phyloP scores from a whole-genome alignment of 2,797 vertebrate genomes.

The Pelobates cultripes region DNA sequence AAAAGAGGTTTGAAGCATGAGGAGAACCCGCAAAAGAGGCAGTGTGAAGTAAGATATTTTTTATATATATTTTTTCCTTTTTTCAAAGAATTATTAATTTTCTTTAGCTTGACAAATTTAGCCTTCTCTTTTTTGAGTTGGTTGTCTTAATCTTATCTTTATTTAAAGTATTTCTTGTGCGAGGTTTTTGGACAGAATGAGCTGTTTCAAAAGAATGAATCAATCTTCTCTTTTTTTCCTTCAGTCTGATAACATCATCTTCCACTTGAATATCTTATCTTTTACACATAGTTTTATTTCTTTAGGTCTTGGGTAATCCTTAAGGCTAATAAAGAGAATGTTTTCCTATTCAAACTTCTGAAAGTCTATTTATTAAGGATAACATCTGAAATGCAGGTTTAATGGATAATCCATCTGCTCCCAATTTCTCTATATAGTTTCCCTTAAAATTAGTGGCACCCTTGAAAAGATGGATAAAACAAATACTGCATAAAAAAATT shows the following conservation, averaged over 20 bases:
- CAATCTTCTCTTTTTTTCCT: constrained; percentile 6
- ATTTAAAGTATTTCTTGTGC: constrained; percentile 27
- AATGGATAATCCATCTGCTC: too few species aligned
- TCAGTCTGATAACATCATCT: constrained; percentile 45
- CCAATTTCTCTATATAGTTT: too few species aligned
- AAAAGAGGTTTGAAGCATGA: too few species aligned
- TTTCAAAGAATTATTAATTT: not conserved
- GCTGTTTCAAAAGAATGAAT: constrained; percentile 47
- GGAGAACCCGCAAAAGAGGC: too few species aligned
- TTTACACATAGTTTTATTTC: constrained; percentile 25
- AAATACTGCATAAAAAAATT: too few species aligned
- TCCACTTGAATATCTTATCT: constrained; percentile 51
- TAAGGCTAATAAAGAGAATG: constrained; percentile 28
- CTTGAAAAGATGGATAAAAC: too few species aligned
- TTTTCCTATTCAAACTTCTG: not conserved
- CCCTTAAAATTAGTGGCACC: too few species aligned
- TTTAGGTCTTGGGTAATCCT: constrained; percentile 25
- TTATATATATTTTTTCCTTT: too few species aligned
- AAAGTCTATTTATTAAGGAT: not conserved
- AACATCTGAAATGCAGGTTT: too few species aligned
- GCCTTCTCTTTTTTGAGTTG: constrained; percentile 8
- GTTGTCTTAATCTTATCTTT: constrained; percentile 36
- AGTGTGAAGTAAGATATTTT: too few species aligned
- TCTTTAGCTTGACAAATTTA: not conserved
- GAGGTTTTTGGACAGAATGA: constrained; percentile 30